A percentile compares a stretch with the other conserved stretches of the same genome.
phyloP scores from a whole-genome alignment of 2,113 vertebrate species.

The Rattus rattus region DNA sequence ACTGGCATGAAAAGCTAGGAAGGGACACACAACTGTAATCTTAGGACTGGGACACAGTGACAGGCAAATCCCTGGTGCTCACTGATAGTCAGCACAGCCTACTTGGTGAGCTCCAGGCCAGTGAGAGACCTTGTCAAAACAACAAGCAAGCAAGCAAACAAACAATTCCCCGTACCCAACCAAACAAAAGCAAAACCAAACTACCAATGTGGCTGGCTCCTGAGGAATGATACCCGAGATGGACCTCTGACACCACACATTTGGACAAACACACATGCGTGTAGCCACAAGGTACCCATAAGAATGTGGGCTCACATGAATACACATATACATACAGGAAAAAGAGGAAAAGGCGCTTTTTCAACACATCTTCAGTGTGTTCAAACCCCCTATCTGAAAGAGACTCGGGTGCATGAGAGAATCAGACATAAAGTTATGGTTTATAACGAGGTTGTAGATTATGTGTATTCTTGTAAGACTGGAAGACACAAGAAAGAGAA shows the following conservation, averaged over 20 bases:
- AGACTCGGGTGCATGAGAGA: not conserved
- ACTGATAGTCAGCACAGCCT: not conserved
- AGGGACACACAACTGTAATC: not conserved
- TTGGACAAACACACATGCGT: not conserved
- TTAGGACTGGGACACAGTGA: not conserved
- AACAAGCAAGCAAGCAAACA: no score
- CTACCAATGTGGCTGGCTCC: not conserved
- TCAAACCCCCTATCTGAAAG: not conserved
- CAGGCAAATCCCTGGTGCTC: not conserved
- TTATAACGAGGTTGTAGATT: not conserved
- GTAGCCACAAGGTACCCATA: no score
- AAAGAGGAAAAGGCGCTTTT: not conserved
- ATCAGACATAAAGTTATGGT: not conserved
- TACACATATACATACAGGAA: not conserved
- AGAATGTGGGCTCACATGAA: not conserved
- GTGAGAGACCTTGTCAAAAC: not conserved
- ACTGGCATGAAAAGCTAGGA: no score
- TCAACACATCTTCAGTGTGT: not conserved
- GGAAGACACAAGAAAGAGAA: not conserved
- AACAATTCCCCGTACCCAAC: not conserved
- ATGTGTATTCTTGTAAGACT: constrained; percentile 29
- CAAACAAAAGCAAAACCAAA: not conserved
- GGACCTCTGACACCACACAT: not conserved
- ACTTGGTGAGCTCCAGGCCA: not conserved
- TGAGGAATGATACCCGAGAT: not conserved